These are phyloP conservation scores for Schizopygopsis malacanthus DNA, from an alignment of 2,797 vertebrate genomes.

Conservation along the genomic window DNA sequence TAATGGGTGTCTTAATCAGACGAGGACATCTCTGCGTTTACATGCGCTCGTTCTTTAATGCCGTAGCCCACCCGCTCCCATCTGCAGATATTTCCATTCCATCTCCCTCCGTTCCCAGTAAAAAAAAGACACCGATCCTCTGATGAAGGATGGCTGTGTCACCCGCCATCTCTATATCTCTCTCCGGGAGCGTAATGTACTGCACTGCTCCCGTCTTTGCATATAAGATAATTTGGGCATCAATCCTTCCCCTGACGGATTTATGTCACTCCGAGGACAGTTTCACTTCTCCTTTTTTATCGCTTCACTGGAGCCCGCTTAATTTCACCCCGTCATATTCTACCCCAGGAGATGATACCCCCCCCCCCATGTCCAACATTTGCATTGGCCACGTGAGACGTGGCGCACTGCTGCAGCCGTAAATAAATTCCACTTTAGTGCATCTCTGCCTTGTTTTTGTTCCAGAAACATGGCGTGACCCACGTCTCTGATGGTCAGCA, in stretches of 20 bases:
- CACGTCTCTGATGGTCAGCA: not conserved
- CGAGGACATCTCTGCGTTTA: slow-evolving; percentile 88
- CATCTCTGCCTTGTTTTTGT: slow-evolving; percentile 68
- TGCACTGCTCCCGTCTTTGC: slow-evolving; percentile 97
- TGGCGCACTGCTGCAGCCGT: slow-evolving; percentile 81
- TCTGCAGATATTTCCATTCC: slow-evolving; percentile 90
- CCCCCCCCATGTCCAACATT: slow-evolving; percentile 96
- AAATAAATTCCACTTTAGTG: slow-evolving; percentile 84
- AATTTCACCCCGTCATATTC: slow-evolving; percentile 97
- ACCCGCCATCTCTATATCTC: slow-evolving; percentile 92
- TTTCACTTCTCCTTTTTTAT: slow-evolving; percentile 99
- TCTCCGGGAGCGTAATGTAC: slow-evolving; percentile 91
- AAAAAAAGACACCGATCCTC: slow-evolving; percentile 89
- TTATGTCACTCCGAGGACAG: slow-evolving; percentile 99
- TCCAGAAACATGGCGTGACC: slow-evolving; percentile 33
- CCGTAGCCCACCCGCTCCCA: slow-evolving; percentile 86
- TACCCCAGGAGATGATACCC: slow-evolving; percentile 96
- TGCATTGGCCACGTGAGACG: slow-evolving; percentile 85
- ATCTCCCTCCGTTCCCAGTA: slow-evolving; percentile 71
- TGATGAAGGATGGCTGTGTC: slow-evolving; percentile 94
- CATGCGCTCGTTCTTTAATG: slow-evolving; percentile 91
- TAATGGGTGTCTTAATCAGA: slow-evolving; percentile 96
- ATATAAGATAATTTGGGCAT: slow-evolving; percentile 99
- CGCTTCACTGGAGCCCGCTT: slow-evolving; percentile 99
- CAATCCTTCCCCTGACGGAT: slow-evolving; percentile 97